These are phyloP conservation scores for Nebria brevicollis DNA, from an alignment of 2,888 invertebrate genomes.

Conservation along the genomic window DNA sequence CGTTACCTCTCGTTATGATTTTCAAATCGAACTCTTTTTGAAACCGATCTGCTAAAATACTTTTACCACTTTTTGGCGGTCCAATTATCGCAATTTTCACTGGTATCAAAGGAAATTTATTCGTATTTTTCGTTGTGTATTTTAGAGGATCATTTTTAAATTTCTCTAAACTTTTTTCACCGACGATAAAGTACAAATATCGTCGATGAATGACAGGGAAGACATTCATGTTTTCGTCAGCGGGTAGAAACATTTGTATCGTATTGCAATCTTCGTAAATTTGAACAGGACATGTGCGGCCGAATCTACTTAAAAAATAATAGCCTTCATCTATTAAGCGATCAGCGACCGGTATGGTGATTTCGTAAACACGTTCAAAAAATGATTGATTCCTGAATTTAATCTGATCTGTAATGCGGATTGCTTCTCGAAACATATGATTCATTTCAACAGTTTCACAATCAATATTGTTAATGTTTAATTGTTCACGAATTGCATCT, in stretches of 20 bases:
- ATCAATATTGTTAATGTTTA: constrained; percentile 63
- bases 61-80: constrained; percentile 72
- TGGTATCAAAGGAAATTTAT: constrained; percentile 64
- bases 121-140: constrained; percentile 64
- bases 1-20: constrained; percentile 67
- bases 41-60: constrained; percentile 67
- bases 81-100: constrained; percentile 69
- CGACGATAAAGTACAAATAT: constrained; percentile 70
- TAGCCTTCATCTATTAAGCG: constrained; percentile 68
- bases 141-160: constrained; percentile 69
- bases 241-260: constrained; percentile 65
- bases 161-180: constrained; percentile 62
- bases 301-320: constrained; percentile 72
- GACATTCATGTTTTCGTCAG: constrained; percentile 61
- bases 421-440: constrained; percentile 60
- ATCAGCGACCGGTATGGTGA: constrained; percentile 68
- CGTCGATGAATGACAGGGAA: constrained; percentile 69
- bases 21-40: constrained; percentile 66
- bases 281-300: constrained; percentile 73
- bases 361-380: constrained; percentile 68
- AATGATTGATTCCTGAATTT: constrained; percentile 65
- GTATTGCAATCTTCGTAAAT: constrained; percentile 65
- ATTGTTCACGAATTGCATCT: background rate
- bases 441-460: constrained; percentile 51
- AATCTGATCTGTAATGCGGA: constrained; percentile 58